Conservation (phyloP, 2,888 invertebrate species). For the Lymantria dispar region DNA sequence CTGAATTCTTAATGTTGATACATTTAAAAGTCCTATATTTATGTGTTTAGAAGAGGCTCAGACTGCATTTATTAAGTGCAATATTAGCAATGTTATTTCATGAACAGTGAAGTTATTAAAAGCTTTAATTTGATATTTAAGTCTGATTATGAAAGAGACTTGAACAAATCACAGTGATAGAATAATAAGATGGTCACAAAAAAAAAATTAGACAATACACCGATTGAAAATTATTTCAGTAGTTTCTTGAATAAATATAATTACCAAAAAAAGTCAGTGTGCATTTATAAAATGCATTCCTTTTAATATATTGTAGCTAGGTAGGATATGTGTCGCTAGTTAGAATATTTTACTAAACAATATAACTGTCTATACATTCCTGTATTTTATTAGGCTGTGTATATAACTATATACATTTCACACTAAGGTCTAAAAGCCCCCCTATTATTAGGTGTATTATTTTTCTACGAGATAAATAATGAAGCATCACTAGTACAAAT, state of each 20-base stretch:
- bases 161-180: slow-evolving; percentile 34
- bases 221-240: slow-evolving; percentile 25
- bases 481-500: slow-evolving; percentile 14
- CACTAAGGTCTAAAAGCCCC: slow-evolving; percentile 39
- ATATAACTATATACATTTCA: slow-evolving; percentile 24
- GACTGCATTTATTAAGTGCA: slow-evolving; percentile 44
- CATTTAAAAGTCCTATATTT: slow-evolving; percentile 37
- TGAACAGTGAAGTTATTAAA: slow-evolving; percentile 33
- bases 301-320: slow-evolving; percentile 36
- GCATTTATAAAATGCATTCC: slow-evolving; percentile 68
- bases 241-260: slow-evolving; percentile 33
- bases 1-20: slow-evolving; percentile 40
- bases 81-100: slow-evolving; percentile 38
- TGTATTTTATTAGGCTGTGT: slow-evolving; percentile 46
- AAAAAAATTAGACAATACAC: slow-evolving; percentile 17
- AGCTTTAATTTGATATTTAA: slow-evolving; percentile 63
- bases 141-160: slow-evolving; percentile 42
- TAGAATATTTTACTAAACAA: slow-evolving; percentile 41
- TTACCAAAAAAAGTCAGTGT: slow-evolving; percentile 60
- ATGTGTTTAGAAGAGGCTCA: slow-evolving; percentile 35
- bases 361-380: slow-evolving; percentile 59
- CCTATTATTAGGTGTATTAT: slow-evolving; percentile 30
- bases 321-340: slow-evolving; percentile 57
- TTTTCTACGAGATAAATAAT: slow-evolving; percentile 26
- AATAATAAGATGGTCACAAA: slow-evolving; percentile 25